Evolutionary conservation across 1,140 invertebrate species (phyloP).

Genomic region (Brachionus manjavacas): DNA sequence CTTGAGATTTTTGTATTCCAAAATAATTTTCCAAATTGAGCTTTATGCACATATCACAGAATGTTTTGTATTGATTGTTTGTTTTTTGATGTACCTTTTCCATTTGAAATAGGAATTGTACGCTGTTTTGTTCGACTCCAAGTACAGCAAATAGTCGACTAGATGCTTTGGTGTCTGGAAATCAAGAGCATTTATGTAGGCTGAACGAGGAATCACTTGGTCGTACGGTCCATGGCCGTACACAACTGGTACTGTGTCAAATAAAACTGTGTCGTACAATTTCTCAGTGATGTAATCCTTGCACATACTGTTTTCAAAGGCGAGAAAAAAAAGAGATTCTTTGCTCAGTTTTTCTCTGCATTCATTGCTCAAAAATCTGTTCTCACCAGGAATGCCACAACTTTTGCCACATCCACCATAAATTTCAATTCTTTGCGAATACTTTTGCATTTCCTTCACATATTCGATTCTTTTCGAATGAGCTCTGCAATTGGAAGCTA

Average conservation of each 20-base stretch:
- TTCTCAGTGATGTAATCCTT: slow-evolving; percentile 49
- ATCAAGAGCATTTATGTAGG: slow-evolving; percentile 43
- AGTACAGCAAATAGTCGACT: slow-evolving; percentile 42
- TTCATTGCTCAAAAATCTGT: neutral
- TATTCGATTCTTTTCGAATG: neutral
- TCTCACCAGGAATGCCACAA: neutral
- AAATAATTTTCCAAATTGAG: slow-evolving; percentile 14
- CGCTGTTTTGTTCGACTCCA: slow-evolving; percentile 16
- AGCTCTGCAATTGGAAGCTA: neutral
- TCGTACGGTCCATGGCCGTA: slow-evolving; percentile 18
- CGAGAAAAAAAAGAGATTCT: slow-evolving; percentile 49
- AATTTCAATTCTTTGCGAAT: slow-evolving; percentile 44
- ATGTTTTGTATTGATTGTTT: neutral
- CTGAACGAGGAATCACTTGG: neutral
- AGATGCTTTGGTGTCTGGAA: slow-evolving; percentile 43
- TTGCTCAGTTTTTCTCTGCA: slow-evolving; percentile 42
- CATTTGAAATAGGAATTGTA: slow-evolving; percentile 17
- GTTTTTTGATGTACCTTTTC: slow-evolving; percentile 2
- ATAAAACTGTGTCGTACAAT: slow-evolving; percentile 46
- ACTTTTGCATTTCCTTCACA: slow-evolving; percentile 28
- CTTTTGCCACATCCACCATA: slow-evolving; percentile 45
- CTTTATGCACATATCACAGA: slow-evolving; percentile 39
- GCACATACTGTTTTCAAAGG: slow-evolving; percentile 50
- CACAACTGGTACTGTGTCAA: slow-evolving; percentile 29
- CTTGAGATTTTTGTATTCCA: neutral